Evolutionary conservation across 30 jellyfish, hydroid and myxozoan genomes (phyloP), one percentile per base, ranked within the genome.

Genomic region (Clytia hemisphaerica): DNA sequence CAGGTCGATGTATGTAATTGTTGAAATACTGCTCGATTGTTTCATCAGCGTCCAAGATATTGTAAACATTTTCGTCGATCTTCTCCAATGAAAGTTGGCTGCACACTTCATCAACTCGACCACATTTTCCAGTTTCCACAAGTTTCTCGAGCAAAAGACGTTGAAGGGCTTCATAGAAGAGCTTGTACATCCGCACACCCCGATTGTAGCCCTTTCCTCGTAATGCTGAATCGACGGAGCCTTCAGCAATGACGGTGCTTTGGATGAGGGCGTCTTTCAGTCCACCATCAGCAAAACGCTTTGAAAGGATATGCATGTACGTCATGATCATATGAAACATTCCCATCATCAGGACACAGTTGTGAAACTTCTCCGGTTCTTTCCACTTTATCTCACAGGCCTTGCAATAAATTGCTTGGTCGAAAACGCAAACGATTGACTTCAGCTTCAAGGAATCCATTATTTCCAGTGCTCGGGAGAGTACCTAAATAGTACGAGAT

Each of bases 401-500:
- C 44, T 78, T 67, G n/a, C 42, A 66, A 34, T 76, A 76, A 22
- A 76, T 29, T 47, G 84, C 83, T 54, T 76, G 91, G 55, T 76
- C 91, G 45, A 76, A 76, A 57, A 76, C 83, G 76, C 91, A 76
- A 31, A 61, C 83, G 68, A 76, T 66, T 15, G 74, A 4, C 53
- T 21, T 45, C 51, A 76, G 67, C 21, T 45, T 54, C 27, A 66
- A 66, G 33, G 76, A 34, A 35, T 76, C 83, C 48, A 15, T 63
- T 21, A 76, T 76, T 54, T 65, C 58, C 30, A 38, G 6, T 32
- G 49, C 82, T 38, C 90, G n/a, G n/a, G n/a, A n/a, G n/a, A n/a
- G n/a, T n/a, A n/a, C n/a, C n/a, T n/a, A n/a, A n/a, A n/a, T n/a
- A n/a, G n/a, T n/a, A n/a, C n/a, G n/a, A n/a, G n/a, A n/a, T n/a